A percentile compares a stretch with the other conserved stretches of the same genome.
Conservation (phyloP, 2,888 invertebrate genomes). For the Mystacides longicornis region DNA sequence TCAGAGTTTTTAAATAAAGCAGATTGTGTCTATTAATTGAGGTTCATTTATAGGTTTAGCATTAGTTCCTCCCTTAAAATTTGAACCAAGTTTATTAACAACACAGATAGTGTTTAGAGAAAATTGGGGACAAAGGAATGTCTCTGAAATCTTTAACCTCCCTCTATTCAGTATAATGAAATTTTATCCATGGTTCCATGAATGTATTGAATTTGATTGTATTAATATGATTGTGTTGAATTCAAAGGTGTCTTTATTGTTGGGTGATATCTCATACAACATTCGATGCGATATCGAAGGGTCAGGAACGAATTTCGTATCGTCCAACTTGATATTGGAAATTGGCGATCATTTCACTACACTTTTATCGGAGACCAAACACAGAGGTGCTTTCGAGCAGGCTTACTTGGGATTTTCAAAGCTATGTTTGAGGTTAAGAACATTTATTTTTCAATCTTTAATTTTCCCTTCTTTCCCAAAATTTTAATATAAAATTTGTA, state of each 20-base stretch:
- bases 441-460: neutral
- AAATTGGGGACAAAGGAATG: too few relatives aligned
- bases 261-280: constrained; percentile 55
- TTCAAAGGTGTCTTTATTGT: constrained; percentile 51
- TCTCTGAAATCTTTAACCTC: too few relatives aligned
- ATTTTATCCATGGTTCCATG: too few relatives aligned
- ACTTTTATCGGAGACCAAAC: constrained; percentile 71
- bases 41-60: too few relatives aligned
- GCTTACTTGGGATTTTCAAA: constrained; percentile 83
- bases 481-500: too few relatives aligned
- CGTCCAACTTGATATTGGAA: constrained; percentile 41
- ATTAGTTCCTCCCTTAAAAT: too few relatives aligned
- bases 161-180: too few relatives aligned
- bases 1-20: neutral
- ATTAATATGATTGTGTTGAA: too few relatives aligned
- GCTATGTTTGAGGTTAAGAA: constrained; percentile 52
- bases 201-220: too few relatives aligned
- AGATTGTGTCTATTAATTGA: neutral
- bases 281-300: constrained; percentile 29
- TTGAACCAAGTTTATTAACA: too few relatives aligned
- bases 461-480: neutral
- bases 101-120: too few relatives aligned
- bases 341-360: constrained; percentile 62
- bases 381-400: constrained; percentile 96
- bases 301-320: constrained; percentile 35